A percentile compares a stretch with the other conserved stretches of the same genome.
Evolutionary conservation across 64 coral and sea anemone species (phyloP).

Genomic region (Astreopora myriophthalma): DNA sequence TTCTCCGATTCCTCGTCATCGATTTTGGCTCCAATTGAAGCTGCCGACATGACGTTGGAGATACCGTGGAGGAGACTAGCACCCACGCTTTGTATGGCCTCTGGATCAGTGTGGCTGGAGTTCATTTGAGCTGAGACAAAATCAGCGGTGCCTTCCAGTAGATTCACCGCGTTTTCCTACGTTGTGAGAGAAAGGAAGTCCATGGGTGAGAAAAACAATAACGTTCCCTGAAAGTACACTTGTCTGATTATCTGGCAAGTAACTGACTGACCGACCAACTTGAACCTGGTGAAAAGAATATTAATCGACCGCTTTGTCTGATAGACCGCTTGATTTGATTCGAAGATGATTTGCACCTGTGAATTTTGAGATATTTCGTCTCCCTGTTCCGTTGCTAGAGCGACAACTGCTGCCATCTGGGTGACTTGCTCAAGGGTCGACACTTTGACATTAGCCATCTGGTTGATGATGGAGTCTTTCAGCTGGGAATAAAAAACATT

Average conservation of each 20-base stretch:
- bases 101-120: constrained; percentile 31
- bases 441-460: constrained; percentile 81
- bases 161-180: constrained; percentile 83
- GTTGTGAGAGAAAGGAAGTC: not conserved
- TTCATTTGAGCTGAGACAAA: constrained; percentile 59
- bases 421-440: constrained; percentile 85
- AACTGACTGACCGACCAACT: not conserved
- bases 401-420: constrained; percentile 82
- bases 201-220: not conserved
- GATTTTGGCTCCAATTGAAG: constrained; percentile 22
- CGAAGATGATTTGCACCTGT: constrained; percentile 59
- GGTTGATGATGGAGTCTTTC: constrained; percentile 85
- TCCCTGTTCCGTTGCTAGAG: constrained; percentile 81
- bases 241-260: no score
- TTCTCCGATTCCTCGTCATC: not conserved
- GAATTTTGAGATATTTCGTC: constrained; percentile 91
- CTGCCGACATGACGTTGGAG: constrained; percentile 47
- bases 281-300: no score
- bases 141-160: constrained; percentile 66
- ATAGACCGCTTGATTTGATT: not conserved
- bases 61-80: constrained; percentile 66
- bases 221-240: not conserved
- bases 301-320: no score
- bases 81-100: constrained; percentile 43
- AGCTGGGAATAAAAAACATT: constrained; percentile 24